A percentile compares a stretch with the other conserved stretches of the same genome.
phyloP scores from a whole-genome alignment of 2,113 vertebrate species.

The Aegithalos caudatus region DNA sequence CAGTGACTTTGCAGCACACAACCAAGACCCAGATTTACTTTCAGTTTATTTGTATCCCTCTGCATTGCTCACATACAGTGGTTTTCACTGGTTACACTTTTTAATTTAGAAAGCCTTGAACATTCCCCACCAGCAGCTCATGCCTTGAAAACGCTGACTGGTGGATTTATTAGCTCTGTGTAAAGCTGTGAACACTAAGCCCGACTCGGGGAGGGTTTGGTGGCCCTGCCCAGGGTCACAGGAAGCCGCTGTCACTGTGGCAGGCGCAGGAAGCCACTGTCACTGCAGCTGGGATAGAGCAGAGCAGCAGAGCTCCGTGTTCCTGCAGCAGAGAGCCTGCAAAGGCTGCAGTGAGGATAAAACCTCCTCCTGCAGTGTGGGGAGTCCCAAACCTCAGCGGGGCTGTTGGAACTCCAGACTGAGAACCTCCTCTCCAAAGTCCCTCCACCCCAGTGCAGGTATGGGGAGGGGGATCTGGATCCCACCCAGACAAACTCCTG shows the following conservation, averaged over 20 bases:
- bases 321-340: background rate
- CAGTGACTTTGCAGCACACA: background rate
- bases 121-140: background rate
- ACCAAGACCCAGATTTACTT: background rate
- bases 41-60: background rate
- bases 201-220: background rate
- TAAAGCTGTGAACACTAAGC: background rate
- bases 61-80: background rate
- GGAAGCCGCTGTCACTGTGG: background rate
- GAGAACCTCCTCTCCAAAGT: background rate
- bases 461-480: background rate
- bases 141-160: background rate
- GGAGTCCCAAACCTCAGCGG: background rate
- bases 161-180: background rate
- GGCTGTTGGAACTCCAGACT: background rate
- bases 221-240: background rate
- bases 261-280: background rate
- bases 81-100: background rate
- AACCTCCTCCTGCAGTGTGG: background rate
- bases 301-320: background rate
- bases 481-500: background rate
- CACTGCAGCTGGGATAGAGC: background rate
- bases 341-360: background rate
- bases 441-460: background rate
- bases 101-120: background rate